Base-by-base conservation (phyloP, 1,140 invertebrate species). In the Aphelinus atriplicis region DNA sequence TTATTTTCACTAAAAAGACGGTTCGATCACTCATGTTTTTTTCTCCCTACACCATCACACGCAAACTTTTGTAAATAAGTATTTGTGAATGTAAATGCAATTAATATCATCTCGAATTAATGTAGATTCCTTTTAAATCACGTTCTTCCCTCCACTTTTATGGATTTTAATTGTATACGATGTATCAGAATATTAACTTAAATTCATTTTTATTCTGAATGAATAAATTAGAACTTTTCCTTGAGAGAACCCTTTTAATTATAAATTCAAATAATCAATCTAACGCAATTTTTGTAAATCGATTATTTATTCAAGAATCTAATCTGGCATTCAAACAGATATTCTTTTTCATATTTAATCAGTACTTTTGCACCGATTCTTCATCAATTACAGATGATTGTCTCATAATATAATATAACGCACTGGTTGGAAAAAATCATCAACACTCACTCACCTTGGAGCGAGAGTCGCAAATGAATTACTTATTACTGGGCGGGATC, bases 401-500 rank as follows among this genome's bases (percentile, higher is more conserved):
- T 26, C 26, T 26, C 26, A 26, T 26, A 26, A 26, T 26, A 26
- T 26, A 26, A 62, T 61, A 69, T 4, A 58, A 58, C 46, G 9
- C 55, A 60, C 7, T 64, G 42, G 62, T 62, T 71, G 55, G 9
- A 47, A 45, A 62, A 26, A 71, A 56, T 56, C 42, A 64, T 71
- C 55, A 63, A 71, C 51, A 55, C 1, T 4, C 53, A 63, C 3
- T 71, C 58, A 71, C 69, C n/a, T 71, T 71, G 48, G 47, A 26
- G 26, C 26, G 64, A 71, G 64, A 51, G n/a, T 60, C 42, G 45
- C 2, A 6, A 9, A 63, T 66, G 66, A 76, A 73, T 63, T 64
- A 66, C 46, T 64, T 71, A 70, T 61, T 50, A 66, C 70, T 61
- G n/a, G 68, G 65, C 51, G 64, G 58, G 43, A 78, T 80, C 77